Evolutionary conservation across 2,888 invertebrate genomes (phyloP).

Genomic region (Acanthosepion esculentum): DNA sequence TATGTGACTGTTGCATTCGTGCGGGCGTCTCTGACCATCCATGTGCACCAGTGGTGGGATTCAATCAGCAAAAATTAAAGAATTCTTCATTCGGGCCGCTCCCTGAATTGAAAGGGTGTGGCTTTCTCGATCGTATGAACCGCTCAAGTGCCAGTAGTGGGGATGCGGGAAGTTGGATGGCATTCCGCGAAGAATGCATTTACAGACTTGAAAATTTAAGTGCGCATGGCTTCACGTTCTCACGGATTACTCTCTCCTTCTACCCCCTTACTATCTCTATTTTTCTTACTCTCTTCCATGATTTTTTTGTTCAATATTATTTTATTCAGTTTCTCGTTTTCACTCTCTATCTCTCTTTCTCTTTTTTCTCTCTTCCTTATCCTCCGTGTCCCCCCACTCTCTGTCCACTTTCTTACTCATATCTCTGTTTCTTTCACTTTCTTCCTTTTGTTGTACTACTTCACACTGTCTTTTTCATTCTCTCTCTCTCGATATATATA

Average conservation of each 20-base stretch:
- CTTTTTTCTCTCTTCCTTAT: no score
- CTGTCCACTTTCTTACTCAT: neutral
- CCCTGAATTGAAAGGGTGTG: neutral
- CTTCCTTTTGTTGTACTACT: no score
- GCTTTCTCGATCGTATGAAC: neutral
- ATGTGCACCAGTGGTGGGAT: neutral
- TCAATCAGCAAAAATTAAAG: slow-evolving; percentile 1
- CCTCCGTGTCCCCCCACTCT: no score
- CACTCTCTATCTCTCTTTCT: neutral
- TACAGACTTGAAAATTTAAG: neutral
- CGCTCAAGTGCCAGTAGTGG: neutral
- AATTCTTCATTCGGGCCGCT: neutral
- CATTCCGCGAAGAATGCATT: neutral
- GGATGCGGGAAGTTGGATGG: neutral
- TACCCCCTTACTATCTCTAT: neutral
- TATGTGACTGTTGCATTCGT: neutral
- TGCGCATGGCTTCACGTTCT: neutral
- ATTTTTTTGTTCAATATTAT: neutral
- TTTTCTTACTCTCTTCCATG: neutral
- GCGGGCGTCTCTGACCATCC: neutral
- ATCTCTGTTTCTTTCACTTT: neutral
- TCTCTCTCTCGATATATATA: no score
- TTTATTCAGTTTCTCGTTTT: neutral
- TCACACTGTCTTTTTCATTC: no score
- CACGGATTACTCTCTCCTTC: neutral